Conservation (phyloP, 2,113 vertebrate species). For the Amphilophus citrinellus region DNA sequence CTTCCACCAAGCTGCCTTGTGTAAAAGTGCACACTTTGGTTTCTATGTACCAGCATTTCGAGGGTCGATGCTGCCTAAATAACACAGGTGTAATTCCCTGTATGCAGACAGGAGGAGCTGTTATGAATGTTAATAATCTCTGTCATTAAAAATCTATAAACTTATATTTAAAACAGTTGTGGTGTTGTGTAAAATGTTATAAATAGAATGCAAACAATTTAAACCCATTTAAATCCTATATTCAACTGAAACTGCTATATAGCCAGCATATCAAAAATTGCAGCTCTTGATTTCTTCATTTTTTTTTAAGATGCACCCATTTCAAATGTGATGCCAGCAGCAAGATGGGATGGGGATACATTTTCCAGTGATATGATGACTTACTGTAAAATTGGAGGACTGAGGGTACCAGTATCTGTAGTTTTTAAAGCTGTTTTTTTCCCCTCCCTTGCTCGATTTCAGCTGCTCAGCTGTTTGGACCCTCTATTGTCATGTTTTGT, state of each 20-base stretch:
- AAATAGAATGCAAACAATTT: background rate
- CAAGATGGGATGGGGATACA: background rate
- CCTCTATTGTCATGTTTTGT: background rate
- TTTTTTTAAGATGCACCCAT: background rate
- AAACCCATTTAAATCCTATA: background rate
- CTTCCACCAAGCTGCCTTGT: slow-evolving; percentile 36
- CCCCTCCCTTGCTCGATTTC: background rate
- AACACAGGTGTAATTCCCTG: slow-evolving; percentile 52
- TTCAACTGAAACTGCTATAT: background rate
- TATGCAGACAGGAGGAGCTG: slow-evolving; percentile 23
- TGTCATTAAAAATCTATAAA: background rate
- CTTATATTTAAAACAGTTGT: background rate
- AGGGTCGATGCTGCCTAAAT: slow-evolving; percentile 56
- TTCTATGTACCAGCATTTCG: slow-evolving; percentile 36
- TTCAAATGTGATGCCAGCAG: background rate
- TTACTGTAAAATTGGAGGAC: background rate
- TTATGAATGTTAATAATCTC: slow-evolving; percentile 5
- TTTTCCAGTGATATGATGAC: background rate
- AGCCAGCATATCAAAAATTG: background rate
- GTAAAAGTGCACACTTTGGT: slow-evolving; percentile 51
- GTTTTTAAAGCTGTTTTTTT: no score
- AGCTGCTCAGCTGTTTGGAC: background rate
- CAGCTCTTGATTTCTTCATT: background rate
- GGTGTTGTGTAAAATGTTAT: background rate
- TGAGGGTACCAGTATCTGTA: background rate